Conservation (phyloP, 2,888 invertebrate genomes). For the Salpingus planirostris region DNA sequence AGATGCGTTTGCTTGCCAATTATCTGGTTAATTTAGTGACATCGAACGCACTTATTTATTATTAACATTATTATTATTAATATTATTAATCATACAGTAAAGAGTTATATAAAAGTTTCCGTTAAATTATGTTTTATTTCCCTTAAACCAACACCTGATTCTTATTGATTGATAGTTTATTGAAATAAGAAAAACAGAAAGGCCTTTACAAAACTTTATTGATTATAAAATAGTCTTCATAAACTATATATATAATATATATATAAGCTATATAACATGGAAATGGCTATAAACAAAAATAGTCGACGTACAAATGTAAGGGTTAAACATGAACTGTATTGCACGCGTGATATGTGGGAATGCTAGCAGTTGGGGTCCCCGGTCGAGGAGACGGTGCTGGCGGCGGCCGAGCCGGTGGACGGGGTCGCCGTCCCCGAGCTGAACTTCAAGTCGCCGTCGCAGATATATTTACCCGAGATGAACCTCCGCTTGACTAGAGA, state of each 20-base stretch:
- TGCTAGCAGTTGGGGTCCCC: constrained; percentile 39
- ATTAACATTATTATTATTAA: constrained; percentile 30
- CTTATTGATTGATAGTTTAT: not conserved
- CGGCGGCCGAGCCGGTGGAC: constrained; percentile 25
- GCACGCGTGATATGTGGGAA: constrained; percentile 36
- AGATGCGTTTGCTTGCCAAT: constrained; percentile 41
- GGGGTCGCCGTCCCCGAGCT: constrained; percentile 35
- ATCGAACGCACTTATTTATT: constrained; percentile 40
- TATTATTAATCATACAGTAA: constrained; percentile 30
- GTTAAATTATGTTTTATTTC: constrained; percentile 23
- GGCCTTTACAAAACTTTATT: constrained; percentile 17
- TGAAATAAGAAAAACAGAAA: not conserved
- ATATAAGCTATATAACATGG: constrained; percentile 24
- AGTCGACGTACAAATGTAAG: constrained; percentile 21
- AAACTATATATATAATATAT: constrained; percentile 33
- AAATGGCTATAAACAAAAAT: constrained; percentile 25
- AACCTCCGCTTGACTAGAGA: constrained; percentile 93
- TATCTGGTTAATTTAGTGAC: constrained; percentile 39
- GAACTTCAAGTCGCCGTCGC: constrained; percentile 39
- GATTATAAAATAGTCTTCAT: constrained; percentile 29
- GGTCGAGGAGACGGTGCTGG: constrained; percentile 31
- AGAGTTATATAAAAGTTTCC: constrained; percentile 35
- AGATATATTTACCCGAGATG: constrained; percentile 68
- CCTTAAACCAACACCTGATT: too few relatives aligned
- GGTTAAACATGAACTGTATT: constrained; percentile 21